phyloP scores from a whole-genome alignment of 2,888 invertebrate species.

The Empis livida region DNA sequence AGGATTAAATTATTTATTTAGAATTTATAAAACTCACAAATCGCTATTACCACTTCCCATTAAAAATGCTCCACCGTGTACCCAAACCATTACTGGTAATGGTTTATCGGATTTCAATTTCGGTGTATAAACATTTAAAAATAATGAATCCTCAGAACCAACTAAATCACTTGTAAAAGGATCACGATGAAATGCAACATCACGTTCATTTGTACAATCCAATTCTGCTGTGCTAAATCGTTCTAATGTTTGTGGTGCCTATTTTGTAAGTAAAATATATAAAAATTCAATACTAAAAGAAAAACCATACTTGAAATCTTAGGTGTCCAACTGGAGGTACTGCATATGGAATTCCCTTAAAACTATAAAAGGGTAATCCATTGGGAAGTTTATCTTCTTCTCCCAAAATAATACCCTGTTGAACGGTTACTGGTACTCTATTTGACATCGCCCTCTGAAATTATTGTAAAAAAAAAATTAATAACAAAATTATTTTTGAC shows the following conservation, averaged over 20 bases:
- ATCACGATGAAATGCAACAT: slow-evolving; percentile 25
- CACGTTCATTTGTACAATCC: slow-evolving; percentile 26
- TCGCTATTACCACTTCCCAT: slow-evolving; percentile 28
- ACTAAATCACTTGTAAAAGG: slow-evolving; percentile 16
- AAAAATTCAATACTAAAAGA: neutral
- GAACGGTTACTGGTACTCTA: slow-evolving; percentile 19
- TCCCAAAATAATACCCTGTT: slow-evolving; percentile 40
- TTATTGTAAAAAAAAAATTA: no score
- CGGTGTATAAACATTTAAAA: slow-evolving; percentile 30
- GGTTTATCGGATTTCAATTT: slow-evolving; percentile 13
- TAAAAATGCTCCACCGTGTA: slow-evolving; percentile 31
- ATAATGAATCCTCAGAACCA: slow-evolving; percentile 31
- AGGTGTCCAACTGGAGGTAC: slow-evolving; percentile 39
- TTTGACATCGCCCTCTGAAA: no score
- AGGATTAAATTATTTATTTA: neutral
- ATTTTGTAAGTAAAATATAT: neutral
- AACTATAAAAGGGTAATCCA: slow-evolving; percentile 35
- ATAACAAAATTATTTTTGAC: no score
- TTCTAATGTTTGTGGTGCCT: slow-evolving; percentile 29
- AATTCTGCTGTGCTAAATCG: slow-evolving; percentile 23
- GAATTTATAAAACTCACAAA: slow-evolving; percentile 16
- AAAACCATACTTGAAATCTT: slow-evolving; percentile 26
- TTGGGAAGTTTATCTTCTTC: slow-evolving; percentile 29
- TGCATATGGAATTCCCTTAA: slow-evolving; percentile 45
- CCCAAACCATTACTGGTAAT: slow-evolving; percentile 32